Percentiles rank a stretch among this genome's conserved stretches.
These are phyloP conservation scores for Mormyrus hasselquistii DNA, from an alignment of 2,797 vertebrate species.

Conservation along the genomic window DNA sequence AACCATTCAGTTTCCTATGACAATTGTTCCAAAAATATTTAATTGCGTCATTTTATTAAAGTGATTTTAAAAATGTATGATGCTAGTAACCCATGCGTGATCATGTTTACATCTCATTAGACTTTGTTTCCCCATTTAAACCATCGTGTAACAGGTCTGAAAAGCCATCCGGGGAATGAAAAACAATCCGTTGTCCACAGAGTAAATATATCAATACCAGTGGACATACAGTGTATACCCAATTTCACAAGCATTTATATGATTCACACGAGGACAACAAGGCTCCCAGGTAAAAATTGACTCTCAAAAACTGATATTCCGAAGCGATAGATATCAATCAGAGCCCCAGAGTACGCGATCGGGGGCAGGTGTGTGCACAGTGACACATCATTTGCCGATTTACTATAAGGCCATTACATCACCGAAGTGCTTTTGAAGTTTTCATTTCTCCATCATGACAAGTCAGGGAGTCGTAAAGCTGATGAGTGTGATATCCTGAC, in stretches of 20 bases:
- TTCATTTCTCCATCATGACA: slow-evolving; percentile 50
- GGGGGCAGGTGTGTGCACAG: neutral
- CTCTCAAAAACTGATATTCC: neutral
- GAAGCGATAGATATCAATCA: neutral
- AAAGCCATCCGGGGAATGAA: neutral
- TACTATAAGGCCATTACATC: slow-evolving; percentile 35
- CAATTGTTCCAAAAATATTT: neutral
- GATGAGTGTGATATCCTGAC: slow-evolving; percentile 50
- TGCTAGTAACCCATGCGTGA: neutral
- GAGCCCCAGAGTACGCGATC: neutral
- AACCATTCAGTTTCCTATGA: neutral
- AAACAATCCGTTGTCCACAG: neutral
- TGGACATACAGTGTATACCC: neutral
- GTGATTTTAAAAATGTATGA: neutral
- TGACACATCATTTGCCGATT: neutral
- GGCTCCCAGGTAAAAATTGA: neutral
- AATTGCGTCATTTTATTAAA: neutral
- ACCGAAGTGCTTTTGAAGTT: slow-evolving; percentile 48
- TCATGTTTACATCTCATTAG: neutral
- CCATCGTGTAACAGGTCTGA: neutral
- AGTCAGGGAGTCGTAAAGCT: slow-evolving; percentile 50
- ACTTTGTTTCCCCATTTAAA: neutral
- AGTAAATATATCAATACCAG: neutral
- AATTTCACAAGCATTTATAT: neutral
- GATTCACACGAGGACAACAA: neutral